Conservation (phyloP, 2,888 invertebrate species). For the Baronia brevicornis region DNA sequence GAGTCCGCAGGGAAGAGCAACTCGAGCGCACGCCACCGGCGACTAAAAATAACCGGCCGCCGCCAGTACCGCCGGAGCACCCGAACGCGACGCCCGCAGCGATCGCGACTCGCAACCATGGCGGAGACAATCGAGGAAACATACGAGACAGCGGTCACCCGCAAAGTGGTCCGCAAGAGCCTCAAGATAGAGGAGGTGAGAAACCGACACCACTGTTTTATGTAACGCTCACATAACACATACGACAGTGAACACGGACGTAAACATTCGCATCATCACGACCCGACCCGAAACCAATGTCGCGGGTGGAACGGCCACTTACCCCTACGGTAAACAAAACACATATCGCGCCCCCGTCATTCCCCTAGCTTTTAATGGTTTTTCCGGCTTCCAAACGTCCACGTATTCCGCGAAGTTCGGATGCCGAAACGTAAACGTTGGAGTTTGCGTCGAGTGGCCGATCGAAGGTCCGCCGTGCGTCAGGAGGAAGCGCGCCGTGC, state of each 20-base stretch:
- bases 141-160: constrained; percentile 81
- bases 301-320: constrained; percentile 23
- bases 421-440: constrained; percentile 25
- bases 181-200: constrained; percentile 85
- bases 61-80: constrained; percentile 66
- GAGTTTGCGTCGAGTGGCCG: constrained; percentile 26
- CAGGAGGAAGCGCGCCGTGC: constrained; percentile 60
- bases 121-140: constrained; percentile 82
- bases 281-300: constrained; percentile 18
- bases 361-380: constrained; percentile 29
- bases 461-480: constrained; percentile 53
- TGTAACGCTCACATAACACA: constrained; percentile 55
- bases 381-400: constrained; percentile 34
- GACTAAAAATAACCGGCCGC: constrained; percentile 67
- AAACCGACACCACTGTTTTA: constrained; percentile 49
- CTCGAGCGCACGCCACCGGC: constrained; percentile 38
- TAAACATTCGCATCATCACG: constrained; percentile 44
- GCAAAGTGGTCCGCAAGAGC: constrained; percentile 81
- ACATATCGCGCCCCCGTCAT: constrained; percentile 15
- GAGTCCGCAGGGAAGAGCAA: constrained; percentile 8
- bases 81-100: constrained; percentile 69
- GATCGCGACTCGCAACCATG: constrained; percentile 71
- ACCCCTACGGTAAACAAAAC: constrained; percentile 21
- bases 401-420: constrained; percentile 43
- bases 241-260: constrained; percentile 66